phyloP scores from a whole-genome alignment of 2,113 vertebrate genomes.

The Pterocles orientalis region DNA sequence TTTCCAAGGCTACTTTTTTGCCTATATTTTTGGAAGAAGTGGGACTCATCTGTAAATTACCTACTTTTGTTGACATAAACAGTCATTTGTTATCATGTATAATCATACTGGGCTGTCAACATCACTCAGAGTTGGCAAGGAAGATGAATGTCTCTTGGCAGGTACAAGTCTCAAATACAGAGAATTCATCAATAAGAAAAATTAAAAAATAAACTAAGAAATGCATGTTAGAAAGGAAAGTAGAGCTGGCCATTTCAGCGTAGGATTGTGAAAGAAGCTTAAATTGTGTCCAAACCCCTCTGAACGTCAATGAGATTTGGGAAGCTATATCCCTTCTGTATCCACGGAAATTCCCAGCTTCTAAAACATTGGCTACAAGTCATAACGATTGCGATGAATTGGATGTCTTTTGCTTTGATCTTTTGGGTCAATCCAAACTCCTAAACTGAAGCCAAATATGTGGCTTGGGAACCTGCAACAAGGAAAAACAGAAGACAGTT shows the following conservation, averaged over 20 bases:
- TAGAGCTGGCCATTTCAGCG: background rate
- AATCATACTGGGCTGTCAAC: background rate
- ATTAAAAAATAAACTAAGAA: background rate
- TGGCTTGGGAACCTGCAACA: background rate
- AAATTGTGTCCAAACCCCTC: background rate
- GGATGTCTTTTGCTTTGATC: constrained; percentile 15
- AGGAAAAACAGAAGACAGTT: background rate
- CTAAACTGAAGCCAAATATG: background rate
- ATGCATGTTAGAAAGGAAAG: background rate
- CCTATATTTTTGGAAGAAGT: background rate
- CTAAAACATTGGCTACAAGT: background rate
- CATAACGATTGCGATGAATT: background rate
- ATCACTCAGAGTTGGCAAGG: background rate
- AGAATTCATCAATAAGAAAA: background rate
- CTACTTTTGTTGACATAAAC: background rate
- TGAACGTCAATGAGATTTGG: constrained; percentile 2
- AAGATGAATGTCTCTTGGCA: background rate
- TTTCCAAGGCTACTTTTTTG: background rate
- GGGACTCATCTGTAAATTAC: background rate
- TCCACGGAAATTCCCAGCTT: background rate
- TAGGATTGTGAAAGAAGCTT: background rate
- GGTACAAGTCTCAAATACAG: background rate
- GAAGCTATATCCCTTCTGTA: background rate
- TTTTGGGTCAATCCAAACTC: background rate
- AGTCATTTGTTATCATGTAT: background rate